phyloP scores from a whole-genome alignment of 2,113 vertebrate species.

The Aythya baeri region DNA sequence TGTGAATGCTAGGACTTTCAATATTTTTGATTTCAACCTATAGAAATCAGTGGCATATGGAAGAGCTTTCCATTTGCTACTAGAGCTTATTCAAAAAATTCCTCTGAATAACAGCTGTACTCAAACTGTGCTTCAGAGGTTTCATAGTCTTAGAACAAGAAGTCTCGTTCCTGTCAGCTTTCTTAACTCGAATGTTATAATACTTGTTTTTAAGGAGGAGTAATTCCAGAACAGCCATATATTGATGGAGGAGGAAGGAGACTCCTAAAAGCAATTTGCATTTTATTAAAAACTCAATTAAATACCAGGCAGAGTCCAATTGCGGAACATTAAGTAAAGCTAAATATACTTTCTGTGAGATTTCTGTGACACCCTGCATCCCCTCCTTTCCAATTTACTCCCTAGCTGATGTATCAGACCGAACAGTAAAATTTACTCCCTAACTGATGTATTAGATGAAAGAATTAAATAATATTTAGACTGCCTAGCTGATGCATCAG shows the following conservation, averaged over 20 bases:
- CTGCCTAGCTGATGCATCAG: neutral
- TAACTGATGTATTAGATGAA: neutral
- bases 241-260: neutral
- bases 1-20: neutral
- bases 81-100: neutral
- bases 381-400: neutral
- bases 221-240: neutral
- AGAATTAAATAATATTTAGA: too few species aligned
- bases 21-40: neutral
- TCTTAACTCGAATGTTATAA: neutral
- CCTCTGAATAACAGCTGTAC: neutral
- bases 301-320: neutral
- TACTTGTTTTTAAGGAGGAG: neutral
- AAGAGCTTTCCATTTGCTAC: neutral
- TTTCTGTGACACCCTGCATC: neutral
- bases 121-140: neutral
- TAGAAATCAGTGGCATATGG: neutral
- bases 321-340: neutral
- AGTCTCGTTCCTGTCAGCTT: neutral
- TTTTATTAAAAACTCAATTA: neutral
- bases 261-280: neutral
- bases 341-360: neutral
- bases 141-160: neutral
- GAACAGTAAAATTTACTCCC: too few species aligned
- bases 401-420: neutral